Conservation (phyloP, 2,888 invertebrate species). For the Mesochorus sp. region DNA sequence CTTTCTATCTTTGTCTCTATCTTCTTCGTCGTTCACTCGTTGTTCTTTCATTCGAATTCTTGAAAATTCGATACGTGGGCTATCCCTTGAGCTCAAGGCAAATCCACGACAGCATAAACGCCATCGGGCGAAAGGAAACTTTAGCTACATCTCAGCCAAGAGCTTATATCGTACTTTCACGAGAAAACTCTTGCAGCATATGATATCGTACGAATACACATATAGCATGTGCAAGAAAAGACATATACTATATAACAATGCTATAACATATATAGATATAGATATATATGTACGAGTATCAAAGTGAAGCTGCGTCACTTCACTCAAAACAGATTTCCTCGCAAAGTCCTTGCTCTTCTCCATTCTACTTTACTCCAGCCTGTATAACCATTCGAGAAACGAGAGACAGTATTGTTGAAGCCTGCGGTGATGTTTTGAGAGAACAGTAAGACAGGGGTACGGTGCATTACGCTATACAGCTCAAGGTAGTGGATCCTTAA, state of each 20-base stretch:
- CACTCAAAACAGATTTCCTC: conserved; percentile 57
- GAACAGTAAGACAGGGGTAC: conserved; percentile 17
- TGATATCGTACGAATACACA: conserved; percentile 12
- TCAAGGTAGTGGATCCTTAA: background rate
- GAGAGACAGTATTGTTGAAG: conserved; percentile 26
- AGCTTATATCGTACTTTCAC: conserved; percentile 29
- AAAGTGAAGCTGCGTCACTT: conserved; percentile 44
- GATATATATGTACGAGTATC: background rate
- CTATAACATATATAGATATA: conserved; percentile 2
- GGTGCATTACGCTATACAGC: conserved; percentile 4
- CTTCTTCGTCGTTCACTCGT: background rate
- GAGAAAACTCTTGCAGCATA: conserved; percentile 29
- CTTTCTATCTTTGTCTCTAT: conserved; percentile 18
- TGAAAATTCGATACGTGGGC: conserved; percentile 25
- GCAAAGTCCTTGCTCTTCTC: conserved; percentile 40
- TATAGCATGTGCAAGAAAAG: background rate
- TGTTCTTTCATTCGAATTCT: background rate
- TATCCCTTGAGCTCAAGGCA: conserved; percentile 14
- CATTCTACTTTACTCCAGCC: conserved; percentile 24
- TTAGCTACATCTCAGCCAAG: conserved; percentile 14
- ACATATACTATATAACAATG: background rate
- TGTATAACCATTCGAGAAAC: conserved; percentile 48
- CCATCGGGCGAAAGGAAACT: conserved; percentile 46
- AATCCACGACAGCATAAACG: conserved; percentile 46
- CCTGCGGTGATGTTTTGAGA: conserved; percentile 34